A percentile compares a stretch with the other conserved stretches of the same genome.
phyloP scores from a whole-genome alignment of 2,888 invertebrate genomes.

The Drosophila nr. perissopoda region DNA sequence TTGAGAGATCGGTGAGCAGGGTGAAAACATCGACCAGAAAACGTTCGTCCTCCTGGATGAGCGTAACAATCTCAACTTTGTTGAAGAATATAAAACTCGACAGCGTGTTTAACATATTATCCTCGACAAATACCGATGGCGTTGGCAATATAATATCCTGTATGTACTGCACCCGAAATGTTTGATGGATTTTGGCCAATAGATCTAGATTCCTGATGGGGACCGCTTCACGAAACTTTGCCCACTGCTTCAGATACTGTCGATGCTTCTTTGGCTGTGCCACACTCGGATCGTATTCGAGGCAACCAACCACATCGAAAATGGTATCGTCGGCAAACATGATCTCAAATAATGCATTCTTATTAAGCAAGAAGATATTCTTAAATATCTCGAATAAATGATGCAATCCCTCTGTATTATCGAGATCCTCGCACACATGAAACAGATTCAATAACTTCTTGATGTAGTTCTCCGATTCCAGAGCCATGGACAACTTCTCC shows the following conservation, averaged over 20 bases:
- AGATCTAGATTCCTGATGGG: constrained; percentile 98
- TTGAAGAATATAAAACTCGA: constrained; percentile 99
- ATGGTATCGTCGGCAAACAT: constrained; percentile 99
- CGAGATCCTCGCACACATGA: constrained; percentile 98
- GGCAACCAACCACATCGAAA: constrained; percentile 98
- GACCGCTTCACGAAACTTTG: constrained; percentile 96
- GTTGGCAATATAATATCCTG: constrained; percentile 99
- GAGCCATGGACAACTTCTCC: constrained; percentile 96
- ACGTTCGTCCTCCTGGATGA: constrained; percentile 98
- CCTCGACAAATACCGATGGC: constrained; percentile 99
- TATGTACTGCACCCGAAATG: constrained; percentile 99
- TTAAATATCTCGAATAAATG: constrained; percentile 99
- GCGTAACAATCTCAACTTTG: constrained; percentile 99
- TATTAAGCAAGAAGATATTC: constrained; percentile 99
- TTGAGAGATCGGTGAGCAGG: constrained; percentile 95
- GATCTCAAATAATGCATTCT: constrained; percentile 97
- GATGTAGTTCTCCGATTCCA: constrained; percentile 98
- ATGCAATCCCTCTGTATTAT: constrained; percentile 97
- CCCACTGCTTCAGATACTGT: constrained; percentile 96
- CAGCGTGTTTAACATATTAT: constrained; percentile 98
- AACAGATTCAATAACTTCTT: constrained; percentile 97
- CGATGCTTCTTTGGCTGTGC: constrained; percentile 96
- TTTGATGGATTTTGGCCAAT: constrained; percentile 99
- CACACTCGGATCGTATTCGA: constrained; percentile 97
- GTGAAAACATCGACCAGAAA: constrained; percentile 98